Percentiles rank a stretch among this genome's conserved stretches.
Conservation (phyloP, 1,140 invertebrate species). For the Drosophila dunni region DNA sequence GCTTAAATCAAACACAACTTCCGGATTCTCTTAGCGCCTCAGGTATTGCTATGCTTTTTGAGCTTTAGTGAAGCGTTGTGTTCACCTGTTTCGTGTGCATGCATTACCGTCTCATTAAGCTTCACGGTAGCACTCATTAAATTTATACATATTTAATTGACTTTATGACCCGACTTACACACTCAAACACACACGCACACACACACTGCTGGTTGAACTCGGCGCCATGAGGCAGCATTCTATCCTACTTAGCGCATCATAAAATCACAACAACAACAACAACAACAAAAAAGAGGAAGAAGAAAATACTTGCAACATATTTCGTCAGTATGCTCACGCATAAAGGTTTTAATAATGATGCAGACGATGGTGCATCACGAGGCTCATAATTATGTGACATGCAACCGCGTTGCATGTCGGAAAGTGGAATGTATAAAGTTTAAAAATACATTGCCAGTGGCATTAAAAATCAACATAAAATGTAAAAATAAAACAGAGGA, state of each 20-base stretch:
- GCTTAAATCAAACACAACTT: too few relatives aligned
- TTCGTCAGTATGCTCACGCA: constrained; percentile 63
- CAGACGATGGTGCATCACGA: constrained; percentile 49
- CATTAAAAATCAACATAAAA: constrained; percentile 21
- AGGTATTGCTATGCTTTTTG: constrained; percentile 7
- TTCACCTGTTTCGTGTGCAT: constrained; percentile 23
- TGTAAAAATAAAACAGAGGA: background rate
- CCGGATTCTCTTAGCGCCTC: background rate
- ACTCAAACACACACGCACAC: constrained; percentile 33
- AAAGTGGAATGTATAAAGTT: constrained; percentile 55
- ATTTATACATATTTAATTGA: constrained; percentile 80
- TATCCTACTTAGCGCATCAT: constrained; percentile 72
- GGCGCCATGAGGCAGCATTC: constrained; percentile 51
- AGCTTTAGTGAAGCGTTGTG: background rate
- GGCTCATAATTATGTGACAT: constrained; percentile 80
- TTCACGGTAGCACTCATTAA: constrained; percentile 64
- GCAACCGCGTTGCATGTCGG: constrained; percentile 39
- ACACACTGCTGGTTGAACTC: constrained; percentile 12
- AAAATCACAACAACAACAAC: constrained; percentile 35
- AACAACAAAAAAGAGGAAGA: constrained; percentile 8
- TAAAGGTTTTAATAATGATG: constrained; percentile 79
- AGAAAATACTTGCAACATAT: constrained; percentile 38
- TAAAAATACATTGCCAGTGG: constrained; percentile 52
- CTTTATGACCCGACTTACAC: constrained; percentile 65
- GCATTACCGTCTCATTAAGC: constrained; percentile 61